Evolutionary conservation across 2,797 vertebrate species (phyloP).

Genomic region (Spizella passerina): DNA sequence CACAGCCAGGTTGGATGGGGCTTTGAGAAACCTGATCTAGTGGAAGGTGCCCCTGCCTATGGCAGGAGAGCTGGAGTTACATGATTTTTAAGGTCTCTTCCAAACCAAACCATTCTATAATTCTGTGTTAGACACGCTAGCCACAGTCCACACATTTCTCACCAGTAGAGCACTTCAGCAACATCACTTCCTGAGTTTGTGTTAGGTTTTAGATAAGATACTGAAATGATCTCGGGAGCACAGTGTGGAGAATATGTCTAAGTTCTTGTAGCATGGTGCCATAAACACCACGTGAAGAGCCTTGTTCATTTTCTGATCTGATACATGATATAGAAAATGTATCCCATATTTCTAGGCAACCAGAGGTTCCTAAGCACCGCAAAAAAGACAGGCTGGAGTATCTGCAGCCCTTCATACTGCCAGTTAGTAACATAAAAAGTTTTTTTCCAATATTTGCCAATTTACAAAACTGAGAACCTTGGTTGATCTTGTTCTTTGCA

Average conservation of each 20-base stretch:
- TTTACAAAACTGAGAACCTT: neutral
- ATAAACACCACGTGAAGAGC: neutral
- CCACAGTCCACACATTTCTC: neutral
- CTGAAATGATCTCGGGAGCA: neutral
- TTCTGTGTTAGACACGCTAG: neutral
- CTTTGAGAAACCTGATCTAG: neutral
- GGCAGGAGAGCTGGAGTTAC: neutral
- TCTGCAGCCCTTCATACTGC: neutral
- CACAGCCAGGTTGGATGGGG: neutral
- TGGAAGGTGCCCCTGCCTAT: neutral
- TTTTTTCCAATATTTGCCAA: neutral
- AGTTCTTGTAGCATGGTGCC: neutral
- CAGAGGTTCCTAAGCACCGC: neutral
- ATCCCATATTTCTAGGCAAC: neutral
- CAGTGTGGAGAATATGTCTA: neutral
- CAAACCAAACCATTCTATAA: neutral
- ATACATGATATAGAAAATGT: neutral
- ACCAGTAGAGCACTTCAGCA: neutral
- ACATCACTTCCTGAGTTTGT: neutral
- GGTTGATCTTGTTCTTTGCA: neutral
- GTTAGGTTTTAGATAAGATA: neutral
- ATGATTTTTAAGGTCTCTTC: neutral
- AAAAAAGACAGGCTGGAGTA: neutral
- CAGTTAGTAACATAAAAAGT: neutral
- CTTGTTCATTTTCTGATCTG: neutral